Percentiles rank a stretch among this genome's conserved stretches.
Evolutionary conservation across 2,888 invertebrate genomes (phyloP).

Genomic region (Acrocyrtus sp.): DNA sequence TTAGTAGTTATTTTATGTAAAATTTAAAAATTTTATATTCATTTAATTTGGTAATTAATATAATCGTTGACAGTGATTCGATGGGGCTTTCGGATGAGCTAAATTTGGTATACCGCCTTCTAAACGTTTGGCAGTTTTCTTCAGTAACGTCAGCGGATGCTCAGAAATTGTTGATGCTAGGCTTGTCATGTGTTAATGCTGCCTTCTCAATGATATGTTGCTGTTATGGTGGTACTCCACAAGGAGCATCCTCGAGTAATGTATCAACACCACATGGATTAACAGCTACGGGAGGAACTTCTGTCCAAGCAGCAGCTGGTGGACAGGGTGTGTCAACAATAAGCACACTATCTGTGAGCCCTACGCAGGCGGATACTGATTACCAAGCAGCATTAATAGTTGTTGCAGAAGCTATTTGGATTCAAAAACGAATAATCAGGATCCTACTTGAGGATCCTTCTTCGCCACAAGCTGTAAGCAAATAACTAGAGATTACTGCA

Average conservation of each 20-base stretch:
- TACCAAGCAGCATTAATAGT: conserved; percentile 58
- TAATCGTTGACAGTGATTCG: conserved; percentile 27
- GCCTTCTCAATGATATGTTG: conserved; percentile 56
- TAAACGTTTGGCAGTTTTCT: conserved; percentile 58
- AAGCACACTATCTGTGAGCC: not conserved
- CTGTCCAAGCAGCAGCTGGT: not conserved
- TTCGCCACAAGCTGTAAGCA: conserved; percentile 58
- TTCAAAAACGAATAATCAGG: conserved; percentile 55
- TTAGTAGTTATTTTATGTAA: not conserved
- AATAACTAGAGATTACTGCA: too few relatives aligned
- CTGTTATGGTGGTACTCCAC: conserved; percentile 51
- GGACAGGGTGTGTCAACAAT: not conserved
- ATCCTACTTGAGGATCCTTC: conserved; percentile 60
- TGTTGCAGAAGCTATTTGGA: conserved; percentile 62
- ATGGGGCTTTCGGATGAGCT: conserved; percentile 58
- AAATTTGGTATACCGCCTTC: conserved; percentile 58
- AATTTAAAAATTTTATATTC: not conserved
- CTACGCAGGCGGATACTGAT: conserved; percentile 51
- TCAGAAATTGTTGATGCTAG: conserved; percentile 54
- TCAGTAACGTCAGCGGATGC: conserved; percentile 56
- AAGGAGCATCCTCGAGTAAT: not conserved
- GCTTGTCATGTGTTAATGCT: conserved; percentile 57
- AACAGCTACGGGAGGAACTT: not conserved
- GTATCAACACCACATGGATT: conserved; percentile 19
- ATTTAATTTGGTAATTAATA: conserved; percentile 8